phyloP scores from a whole-genome alignment of 1,140 invertebrate genomes.

The Diplogasteroides magnus region DNA sequence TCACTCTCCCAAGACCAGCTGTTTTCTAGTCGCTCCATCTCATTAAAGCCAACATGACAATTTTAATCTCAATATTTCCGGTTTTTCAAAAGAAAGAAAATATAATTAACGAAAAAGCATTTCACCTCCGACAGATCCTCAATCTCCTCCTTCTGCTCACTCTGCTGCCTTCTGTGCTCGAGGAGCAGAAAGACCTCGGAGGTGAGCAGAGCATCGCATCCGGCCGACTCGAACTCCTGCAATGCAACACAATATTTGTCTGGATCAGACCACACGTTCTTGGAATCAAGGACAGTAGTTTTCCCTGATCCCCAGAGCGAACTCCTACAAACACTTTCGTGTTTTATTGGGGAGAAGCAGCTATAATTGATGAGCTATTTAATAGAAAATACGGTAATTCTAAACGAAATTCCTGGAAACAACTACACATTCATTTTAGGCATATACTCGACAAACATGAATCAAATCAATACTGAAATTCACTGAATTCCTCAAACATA shows the following conservation, averaged over 20 bases:
- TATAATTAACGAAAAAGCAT: neutral
- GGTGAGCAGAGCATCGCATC: conserved; percentile 81
- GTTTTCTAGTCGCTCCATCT: too few relatives aligned
- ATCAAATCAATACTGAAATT: neutral
- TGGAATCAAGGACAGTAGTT: neutral
- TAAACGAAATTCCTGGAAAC: neutral
- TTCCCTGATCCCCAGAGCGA: neutral
- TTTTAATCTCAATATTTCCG: too few relatives aligned
- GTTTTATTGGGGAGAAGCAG: too few relatives aligned
- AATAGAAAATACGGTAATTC: neutral
- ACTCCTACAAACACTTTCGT: too few relatives aligned
- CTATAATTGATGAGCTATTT: neutral
- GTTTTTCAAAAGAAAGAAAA: neutral
- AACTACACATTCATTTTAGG: too few relatives aligned
- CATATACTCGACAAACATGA: neutral
- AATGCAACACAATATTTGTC: conserved; percentile 10
- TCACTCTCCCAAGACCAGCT: too few relatives aligned
- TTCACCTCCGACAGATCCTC: conserved; percentile 69
- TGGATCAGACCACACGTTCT: neutral
- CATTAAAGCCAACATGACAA: too few relatives aligned
- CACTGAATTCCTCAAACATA: neutral
- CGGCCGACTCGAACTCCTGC: conserved; percentile 41
- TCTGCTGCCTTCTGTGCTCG: conserved; percentile 92
- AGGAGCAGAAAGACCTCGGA: conserved; percentile 97
- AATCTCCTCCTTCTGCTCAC: conserved; percentile 87